Conservation (phyloP, 2,113 vertebrate species). For the Astur gentilis region DNA sequence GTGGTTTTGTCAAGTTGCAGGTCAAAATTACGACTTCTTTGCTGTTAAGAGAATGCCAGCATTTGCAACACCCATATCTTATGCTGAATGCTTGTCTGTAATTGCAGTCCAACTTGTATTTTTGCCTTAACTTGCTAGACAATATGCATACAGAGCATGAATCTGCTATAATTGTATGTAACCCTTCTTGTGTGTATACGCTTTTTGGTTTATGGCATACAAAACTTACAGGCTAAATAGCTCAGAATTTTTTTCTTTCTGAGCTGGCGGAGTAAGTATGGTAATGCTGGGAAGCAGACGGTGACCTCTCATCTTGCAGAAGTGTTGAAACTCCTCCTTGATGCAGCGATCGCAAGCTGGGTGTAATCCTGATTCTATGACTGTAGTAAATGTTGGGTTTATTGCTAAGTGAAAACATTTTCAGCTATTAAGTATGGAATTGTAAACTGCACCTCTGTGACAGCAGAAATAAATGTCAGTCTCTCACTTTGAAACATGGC, state of each 20-base stretch:
- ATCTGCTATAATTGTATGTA: neutral
- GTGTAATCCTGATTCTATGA: neutral
- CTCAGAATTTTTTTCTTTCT: neutral
- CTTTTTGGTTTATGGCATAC: neutral
- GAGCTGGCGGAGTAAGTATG: neutral
- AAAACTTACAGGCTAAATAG: neutral
- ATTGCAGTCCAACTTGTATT: neutral
- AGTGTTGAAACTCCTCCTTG: neutral
- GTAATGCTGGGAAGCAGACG: neutral
- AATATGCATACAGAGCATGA: neutral
- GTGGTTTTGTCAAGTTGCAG: conserved; percentile 25
- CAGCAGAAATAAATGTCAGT: neutral
- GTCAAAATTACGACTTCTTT: neutral
- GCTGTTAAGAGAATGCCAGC: neutral
- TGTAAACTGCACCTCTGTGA: neutral
- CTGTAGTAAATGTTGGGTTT: conserved; percentile 3
- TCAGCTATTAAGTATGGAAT: neutral
- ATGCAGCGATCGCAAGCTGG: fast-evolving
- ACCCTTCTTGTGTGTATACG: neutral
- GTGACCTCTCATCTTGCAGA: neutral
- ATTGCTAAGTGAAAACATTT: neutral
- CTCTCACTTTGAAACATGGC: neutral
- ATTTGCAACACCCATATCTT: neutral
- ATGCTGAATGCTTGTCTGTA: neutral
- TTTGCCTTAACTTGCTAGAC: neutral